Evolutionary conservation across 2,797 vertebrate species (phyloP).

Genomic region (Pristis pectinata): DNA sequence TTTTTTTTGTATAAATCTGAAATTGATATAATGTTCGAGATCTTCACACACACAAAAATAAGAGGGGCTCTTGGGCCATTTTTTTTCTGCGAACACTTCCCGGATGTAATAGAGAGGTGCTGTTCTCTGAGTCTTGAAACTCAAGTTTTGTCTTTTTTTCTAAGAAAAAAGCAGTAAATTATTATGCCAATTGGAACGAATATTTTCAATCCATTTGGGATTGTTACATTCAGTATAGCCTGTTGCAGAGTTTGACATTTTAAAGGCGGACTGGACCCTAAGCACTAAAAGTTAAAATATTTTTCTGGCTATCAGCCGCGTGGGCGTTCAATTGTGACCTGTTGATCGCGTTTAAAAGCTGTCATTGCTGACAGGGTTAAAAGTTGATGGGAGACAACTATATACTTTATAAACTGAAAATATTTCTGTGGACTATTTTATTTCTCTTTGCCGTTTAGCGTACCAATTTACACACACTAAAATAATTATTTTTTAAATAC

Average conservation of each 20-base stretch:
- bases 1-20: neutral
- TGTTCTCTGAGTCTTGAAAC: neutral
- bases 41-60: neutral
- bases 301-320: neutral
- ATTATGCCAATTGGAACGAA: neutral
- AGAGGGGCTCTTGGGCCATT: neutral
- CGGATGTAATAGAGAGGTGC: neutral
- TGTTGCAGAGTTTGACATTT: neutral
- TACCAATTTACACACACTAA: neutral
- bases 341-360: neutral
- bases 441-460: neutral
- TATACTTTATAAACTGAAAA: neutral
- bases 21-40: neutral
- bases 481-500: neutral
- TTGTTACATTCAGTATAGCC: neutral
- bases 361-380: neutral
- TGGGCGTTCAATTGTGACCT: conserved; percentile 30
- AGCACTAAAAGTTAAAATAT: neutral
- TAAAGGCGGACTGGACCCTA: neutral
- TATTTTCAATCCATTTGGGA: neutral
- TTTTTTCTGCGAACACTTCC: neutral
- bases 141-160: neutral
- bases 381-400: neutral
- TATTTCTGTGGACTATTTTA: neutral
- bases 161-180: neutral